These are phyloP conservation scores for Notolepis coatsorum DNA, from an alignment of 2,797 vertebrate genomes.

Conservation along the genomic window DNA sequence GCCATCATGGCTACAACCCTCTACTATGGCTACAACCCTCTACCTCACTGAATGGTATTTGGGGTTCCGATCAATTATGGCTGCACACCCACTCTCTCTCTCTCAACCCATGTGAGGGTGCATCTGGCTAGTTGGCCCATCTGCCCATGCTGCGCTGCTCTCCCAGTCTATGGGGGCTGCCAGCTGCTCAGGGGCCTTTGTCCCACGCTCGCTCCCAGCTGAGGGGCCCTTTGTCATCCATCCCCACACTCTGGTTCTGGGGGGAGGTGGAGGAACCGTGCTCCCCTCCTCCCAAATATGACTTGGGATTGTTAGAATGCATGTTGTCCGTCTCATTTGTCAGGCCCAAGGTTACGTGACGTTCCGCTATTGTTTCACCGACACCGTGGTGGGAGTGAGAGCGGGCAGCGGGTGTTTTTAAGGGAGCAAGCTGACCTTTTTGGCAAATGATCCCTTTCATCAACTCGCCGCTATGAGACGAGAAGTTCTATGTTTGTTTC, in stretches of 20 bases:
- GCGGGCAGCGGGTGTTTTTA: no score
- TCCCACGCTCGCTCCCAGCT: slow-evolving; percentile 60
- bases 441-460: no score
- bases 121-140: slow-evolving; percentile 70
- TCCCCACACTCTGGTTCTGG: slow-evolving; percentile 38
- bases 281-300: slow-evolving; percentile 38
- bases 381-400: background rate
- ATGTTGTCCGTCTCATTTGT: background rate
- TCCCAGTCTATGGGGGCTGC: slow-evolving; percentile 63
- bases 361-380: slow-evolving; percentile 30
- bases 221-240: slow-evolving; percentile 70
- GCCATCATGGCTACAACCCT: no score
- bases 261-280: slow-evolving; percentile 40
- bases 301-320: slow-evolving; percentile 9
- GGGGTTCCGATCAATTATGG: slow-evolving; percentile 18
- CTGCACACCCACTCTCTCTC: slow-evolving; percentile 9
- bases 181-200: slow-evolving; percentile 80
- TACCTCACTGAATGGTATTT: slow-evolving; percentile 8
- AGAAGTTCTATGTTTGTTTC: no score
- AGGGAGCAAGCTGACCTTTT: no score
- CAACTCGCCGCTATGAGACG: no score
- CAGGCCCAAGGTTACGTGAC: slow-evolving; percentile 20
- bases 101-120: slow-evolving; percentile 41
- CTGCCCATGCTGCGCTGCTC: slow-evolving; percentile 65
- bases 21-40: no score